Evolutionary conservation across 2,797 vertebrate genomes (phyloP).

Genomic region (Protosalanx chinensis): DNA sequence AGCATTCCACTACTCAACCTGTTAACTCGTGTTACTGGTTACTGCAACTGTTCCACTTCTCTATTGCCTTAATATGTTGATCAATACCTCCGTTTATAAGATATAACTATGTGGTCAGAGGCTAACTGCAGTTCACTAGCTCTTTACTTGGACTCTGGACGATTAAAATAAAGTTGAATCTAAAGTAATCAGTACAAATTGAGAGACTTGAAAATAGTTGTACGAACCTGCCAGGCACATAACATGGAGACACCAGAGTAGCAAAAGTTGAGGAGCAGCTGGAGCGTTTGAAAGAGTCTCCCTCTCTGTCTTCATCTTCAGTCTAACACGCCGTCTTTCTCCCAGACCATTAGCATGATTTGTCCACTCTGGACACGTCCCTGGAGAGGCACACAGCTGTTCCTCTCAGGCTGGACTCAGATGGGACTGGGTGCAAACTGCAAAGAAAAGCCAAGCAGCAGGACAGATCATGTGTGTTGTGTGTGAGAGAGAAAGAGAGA

Average conservation of each 20-base stretch:
- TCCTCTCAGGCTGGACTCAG: slow-evolving; percentile 69
- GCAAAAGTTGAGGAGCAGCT: slow-evolving; percentile 62
- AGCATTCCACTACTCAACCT: too few relatives aligned
- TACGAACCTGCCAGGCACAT: slow-evolving; percentile 80
- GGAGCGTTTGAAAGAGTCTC: slow-evolving; percentile 63
- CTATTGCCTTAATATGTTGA: too few relatives aligned
- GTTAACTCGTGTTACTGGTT: too few relatives aligned
- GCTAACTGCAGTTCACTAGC: too few relatives aligned
- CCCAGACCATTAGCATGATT: slow-evolving; percentile 80
- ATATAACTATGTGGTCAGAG: too few relatives aligned
- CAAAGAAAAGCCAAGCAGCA: slow-evolving; percentile 67
- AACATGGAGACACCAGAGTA: slow-evolving; percentile 69
- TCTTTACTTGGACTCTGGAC: too few relatives aligned
- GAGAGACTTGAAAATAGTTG: not conserved
- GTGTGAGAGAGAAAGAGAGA: slow-evolving; percentile 26
- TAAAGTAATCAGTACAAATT: not conserved
- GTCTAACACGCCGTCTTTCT: slow-evolving; percentile 75
- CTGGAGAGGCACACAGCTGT: slow-evolving; percentile 76
- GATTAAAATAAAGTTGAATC: too few relatives aligned
- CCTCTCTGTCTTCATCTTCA: slow-evolving; percentile 88
- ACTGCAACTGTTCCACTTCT: too few relatives aligned
- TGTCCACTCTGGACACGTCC: slow-evolving; percentile 82
- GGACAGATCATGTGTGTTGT: slow-evolving; percentile 39
- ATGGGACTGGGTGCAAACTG: slow-evolving; percentile 73
- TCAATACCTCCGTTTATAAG: too few relatives aligned